phyloP scores from a whole-genome alignment of 2,113 vertebrate genomes.

The Oreotrochilus melanogaster region DNA sequence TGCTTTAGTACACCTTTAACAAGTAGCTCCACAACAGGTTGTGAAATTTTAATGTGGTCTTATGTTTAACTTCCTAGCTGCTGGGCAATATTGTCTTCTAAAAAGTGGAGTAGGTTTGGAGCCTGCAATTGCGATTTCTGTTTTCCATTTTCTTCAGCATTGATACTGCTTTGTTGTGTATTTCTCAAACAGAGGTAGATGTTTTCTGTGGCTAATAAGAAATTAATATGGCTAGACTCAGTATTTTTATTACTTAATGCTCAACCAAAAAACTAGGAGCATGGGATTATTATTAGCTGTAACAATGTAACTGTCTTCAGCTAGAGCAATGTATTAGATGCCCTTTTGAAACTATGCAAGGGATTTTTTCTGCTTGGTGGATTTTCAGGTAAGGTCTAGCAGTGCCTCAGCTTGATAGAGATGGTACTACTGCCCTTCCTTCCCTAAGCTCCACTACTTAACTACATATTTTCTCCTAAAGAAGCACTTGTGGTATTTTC shows the following conservation, averaged over 20 bases:
- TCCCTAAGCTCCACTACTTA: neutral
- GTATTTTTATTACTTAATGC: neutral
- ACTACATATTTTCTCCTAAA: neutral
- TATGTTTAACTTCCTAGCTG: neutral
- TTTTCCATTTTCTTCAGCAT: neutral
- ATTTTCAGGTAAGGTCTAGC: neutral
- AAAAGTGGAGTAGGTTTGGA: neutral
- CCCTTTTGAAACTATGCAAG: neutral
- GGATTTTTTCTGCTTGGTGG: neutral
- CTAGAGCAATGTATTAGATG: neutral
- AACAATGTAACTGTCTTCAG: neutral
- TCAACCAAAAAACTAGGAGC: neutral
- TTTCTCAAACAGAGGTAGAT: neutral
- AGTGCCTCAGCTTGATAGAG: neutral
- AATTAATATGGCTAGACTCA: neutral
- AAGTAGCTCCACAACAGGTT: neutral
- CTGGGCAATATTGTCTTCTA: neutral
- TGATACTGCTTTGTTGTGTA: neutral
- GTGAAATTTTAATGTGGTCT: neutral
- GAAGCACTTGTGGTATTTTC: neutral
- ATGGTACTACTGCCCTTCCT: neutral
- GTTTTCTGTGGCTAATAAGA: neutral
- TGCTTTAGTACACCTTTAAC: neutral
- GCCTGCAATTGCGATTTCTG: neutral
- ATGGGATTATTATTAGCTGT: neutral